These are phyloP conservation scores for Phalacrocorax carbo DNA, from an alignment of 2,113 vertebrate genomes.

Conservation along the genomic window DNA sequence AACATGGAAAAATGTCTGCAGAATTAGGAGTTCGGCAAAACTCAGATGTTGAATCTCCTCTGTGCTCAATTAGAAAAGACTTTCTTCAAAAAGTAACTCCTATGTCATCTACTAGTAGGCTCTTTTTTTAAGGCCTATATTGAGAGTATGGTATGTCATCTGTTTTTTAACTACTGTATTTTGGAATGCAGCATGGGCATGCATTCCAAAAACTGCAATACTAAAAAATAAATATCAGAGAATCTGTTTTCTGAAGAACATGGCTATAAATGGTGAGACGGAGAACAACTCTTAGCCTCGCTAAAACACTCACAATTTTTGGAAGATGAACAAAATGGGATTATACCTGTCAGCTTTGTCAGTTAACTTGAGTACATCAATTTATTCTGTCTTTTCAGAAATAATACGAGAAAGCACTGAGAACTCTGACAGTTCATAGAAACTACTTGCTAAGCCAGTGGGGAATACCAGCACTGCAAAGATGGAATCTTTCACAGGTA, in stretches of 20 bases:
- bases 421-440: background rate
- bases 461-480: conserved; percentile 49
- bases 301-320: background rate
- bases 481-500: background rate
- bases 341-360: background rate
- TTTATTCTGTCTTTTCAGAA: background rate
- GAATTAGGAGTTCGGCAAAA: background rate
- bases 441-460: conserved; percentile 18
- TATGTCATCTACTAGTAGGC: background rate
- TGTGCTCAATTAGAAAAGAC: background rate
- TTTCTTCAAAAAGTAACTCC: background rate
- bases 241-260: background rate
- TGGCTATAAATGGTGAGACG: background rate
- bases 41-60: background rate
- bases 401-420: background rate
- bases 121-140: background rate
- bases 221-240: background rate
- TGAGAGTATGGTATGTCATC: background rate
- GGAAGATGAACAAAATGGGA: background rate
- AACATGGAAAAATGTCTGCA: background rate
- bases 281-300: background rate
- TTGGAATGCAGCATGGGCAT: background rate
- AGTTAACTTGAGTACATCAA: background rate
- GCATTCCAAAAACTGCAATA: background rate
- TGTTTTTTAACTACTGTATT: background rate